These are phyloP conservation scores for Zophobas atratus DNA, from an alignment of 1,140 invertebrate species.

Conservation along the genomic window DNA sequence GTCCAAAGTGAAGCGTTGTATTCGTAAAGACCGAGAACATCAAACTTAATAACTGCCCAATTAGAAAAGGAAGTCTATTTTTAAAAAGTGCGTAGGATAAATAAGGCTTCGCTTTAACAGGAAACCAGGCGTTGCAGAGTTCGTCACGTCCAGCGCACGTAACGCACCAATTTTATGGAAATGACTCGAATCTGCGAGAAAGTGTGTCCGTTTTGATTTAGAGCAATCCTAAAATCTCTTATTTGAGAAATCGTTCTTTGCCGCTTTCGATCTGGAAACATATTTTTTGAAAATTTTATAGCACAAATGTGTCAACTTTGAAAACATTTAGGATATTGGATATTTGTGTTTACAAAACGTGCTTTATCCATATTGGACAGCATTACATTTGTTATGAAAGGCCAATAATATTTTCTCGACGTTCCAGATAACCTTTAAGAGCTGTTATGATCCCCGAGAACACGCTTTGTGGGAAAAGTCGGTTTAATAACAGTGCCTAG, in stretches of 20 bases:
- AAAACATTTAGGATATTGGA: constrained; percentile 34
- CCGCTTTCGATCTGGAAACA: not conserved
- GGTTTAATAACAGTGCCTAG: constrained; percentile 14
- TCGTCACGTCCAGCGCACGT: constrained; percentile 33
- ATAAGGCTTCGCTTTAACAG: constrained; percentile 20
- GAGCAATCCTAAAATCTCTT: not conserved
- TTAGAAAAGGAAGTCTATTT: constrained; percentile 38
- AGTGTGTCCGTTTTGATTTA: constrained; percentile 35
- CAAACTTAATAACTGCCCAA: constrained; percentile 24
- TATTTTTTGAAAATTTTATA: constrained; percentile 33
- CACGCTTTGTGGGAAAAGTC: constrained; percentile 35
- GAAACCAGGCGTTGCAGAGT: constrained; percentile 14
- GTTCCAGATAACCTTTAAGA: constrained; percentile 38
- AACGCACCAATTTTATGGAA: constrained; percentile 20
- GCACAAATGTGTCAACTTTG: constrained; percentile 24
- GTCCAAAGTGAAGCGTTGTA: constrained; percentile 4
- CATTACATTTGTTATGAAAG: constrained; percentile 44
- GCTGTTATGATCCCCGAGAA: constrained; percentile 35
- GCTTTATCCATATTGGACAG: constrained; percentile 48
- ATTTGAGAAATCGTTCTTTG: constrained; percentile 5
- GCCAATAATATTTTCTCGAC: constrained; percentile 36
- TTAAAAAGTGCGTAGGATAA: constrained; percentile 37
- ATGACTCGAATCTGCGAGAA: constrained; percentile 22
- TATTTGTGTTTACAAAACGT: constrained; percentile 46
- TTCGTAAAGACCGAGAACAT: constrained; percentile 20